A percentile compares a stretch with the other conserved stretches of the same genome.
phyloP scores from a whole-genome alignment of 1,140 invertebrate genomes.

The Olivierus martensii region DNA sequence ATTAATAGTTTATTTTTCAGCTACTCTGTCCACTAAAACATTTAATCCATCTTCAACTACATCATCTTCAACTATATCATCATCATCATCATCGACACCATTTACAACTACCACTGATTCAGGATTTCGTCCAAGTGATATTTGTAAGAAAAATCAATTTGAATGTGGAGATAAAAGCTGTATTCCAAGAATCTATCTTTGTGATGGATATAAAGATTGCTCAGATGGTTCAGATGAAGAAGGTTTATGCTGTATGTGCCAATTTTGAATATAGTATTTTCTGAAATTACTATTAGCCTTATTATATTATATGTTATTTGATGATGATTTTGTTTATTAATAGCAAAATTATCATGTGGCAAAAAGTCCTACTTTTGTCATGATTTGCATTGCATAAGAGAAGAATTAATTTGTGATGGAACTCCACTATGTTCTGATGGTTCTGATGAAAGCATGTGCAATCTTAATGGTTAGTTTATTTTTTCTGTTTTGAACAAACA shows the following conservation, averaged over 20 bases:
- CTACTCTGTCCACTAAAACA: too few species aligned
- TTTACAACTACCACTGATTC: neutral
- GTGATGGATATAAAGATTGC: constrained; percentile 37
- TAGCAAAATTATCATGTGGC: constrained; percentile 2
- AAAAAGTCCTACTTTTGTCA: constrained; percentile 13
- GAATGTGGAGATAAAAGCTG: constrained; percentile 20
- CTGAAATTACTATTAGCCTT: too few species aligned
- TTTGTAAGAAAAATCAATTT: neutral
- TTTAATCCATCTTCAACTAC: too few species aligned
- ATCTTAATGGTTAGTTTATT: neutral
- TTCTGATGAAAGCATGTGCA: constrained; percentile 18
- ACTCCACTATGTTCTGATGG: constrained; percentile 16
- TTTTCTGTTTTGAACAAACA: too few species aligned
- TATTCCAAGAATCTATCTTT: constrained; percentile 31
- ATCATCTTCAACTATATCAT: neutral
- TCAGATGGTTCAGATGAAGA: constrained; percentile 23
- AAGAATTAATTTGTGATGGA: constrained; percentile 15
- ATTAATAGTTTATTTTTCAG: too few species aligned
- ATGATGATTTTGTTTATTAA: too few species aligned
- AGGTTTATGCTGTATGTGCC: constrained; percentile 34
- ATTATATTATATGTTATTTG: too few species aligned
- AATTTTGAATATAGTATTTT: constrained; percentile 1
- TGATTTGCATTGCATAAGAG: constrained; percentile 11
- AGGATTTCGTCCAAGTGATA: neutral
- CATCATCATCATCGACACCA: neutral